Conservation (phyloP, 2,888 invertebrate genomes). For the Acanthosepion pharaonis region DNA sequence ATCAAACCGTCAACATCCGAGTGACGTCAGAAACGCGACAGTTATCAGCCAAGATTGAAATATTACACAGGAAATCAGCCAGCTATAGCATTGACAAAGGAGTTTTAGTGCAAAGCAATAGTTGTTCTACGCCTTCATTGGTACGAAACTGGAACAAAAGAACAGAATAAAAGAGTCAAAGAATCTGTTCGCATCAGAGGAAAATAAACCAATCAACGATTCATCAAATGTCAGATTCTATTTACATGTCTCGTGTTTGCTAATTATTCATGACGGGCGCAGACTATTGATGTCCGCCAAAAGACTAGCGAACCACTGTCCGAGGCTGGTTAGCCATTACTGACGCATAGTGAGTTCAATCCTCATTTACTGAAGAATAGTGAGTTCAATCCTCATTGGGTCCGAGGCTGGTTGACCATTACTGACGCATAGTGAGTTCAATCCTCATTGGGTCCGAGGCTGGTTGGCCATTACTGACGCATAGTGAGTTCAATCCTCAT, state of each 20-base stretch:
- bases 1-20: background rate
- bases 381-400: no score
- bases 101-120: background rate
- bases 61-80: background rate
- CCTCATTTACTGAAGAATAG: no score
- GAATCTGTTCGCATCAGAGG: background rate
- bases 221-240: background rate
- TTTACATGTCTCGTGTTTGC: background rate
- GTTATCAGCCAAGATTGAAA: background rate
- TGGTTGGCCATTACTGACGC: no score
- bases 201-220: background rate
- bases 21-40: background rate
- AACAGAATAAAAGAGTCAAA: background rate
- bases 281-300: background rate
- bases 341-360: no score
- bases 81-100: background rate
- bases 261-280: background rate
- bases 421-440: no score
- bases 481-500: no score
- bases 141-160: background rate
- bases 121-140: background rate
- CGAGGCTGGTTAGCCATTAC: no score
- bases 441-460: no score
- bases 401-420: no score
- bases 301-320: no score